phyloP scores from a whole-genome alignment of 2,113 vertebrate species.

The Panurus biarmicus region DNA sequence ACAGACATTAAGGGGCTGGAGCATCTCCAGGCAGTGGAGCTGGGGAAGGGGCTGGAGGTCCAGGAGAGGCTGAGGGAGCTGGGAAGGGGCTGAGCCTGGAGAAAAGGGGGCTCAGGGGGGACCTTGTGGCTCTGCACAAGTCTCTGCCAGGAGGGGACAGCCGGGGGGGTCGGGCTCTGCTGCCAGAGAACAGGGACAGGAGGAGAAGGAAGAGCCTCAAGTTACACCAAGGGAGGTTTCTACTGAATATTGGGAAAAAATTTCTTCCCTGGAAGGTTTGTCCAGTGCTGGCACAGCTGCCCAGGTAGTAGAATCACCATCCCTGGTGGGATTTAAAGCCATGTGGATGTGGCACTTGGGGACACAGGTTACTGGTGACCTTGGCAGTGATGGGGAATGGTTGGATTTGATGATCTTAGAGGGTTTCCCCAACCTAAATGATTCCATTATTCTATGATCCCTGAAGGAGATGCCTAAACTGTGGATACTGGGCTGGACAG shows the following conservation, averaged over 20 bases:
- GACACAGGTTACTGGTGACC: not conserved
- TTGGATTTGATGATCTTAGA: not conserved
- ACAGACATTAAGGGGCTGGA: fast-evolving
- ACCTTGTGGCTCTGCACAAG: not conserved
- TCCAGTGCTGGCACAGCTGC: not conserved
- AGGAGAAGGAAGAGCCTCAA: fast-evolving
- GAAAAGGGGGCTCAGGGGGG: not conserved
- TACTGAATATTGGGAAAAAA: too few relatives aligned
- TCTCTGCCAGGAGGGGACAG: not conserved
- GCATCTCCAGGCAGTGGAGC: fast-evolving
- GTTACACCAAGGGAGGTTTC: fast-evolving
- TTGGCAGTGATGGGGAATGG: fast-evolving
- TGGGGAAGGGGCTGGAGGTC: fast-evolving
- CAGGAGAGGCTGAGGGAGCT: fast-evolving
- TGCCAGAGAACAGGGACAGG: not conserved
- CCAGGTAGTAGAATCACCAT: fast-evolving
- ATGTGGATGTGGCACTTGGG: fast-evolving
- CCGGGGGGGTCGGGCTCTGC: fast-evolving
- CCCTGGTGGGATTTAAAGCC: not conserved
- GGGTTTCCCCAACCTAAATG: not conserved
- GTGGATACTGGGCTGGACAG: not conserved
- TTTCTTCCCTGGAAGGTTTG: fast-evolving
- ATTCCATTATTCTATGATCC: not conserved
- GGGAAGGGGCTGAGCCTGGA: not conserved
- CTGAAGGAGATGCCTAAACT: not conserved